Evolutionary conservation across 2,888 invertebrate genomes (phyloP), one percentile per base, ranked within the genome.

Genomic region (Troilus luridus): DNA sequence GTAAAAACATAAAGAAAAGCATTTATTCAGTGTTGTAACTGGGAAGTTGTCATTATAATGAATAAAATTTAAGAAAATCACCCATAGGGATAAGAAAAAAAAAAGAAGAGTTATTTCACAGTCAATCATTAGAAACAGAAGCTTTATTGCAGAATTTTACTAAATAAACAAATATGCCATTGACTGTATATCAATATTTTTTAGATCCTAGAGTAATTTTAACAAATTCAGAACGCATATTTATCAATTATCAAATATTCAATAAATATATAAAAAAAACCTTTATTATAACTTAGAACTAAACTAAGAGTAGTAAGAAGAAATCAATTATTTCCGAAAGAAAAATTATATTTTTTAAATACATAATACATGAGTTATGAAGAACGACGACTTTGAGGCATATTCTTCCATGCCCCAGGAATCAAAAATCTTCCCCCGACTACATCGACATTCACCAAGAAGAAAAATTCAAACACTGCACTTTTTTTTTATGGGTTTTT

Each of bases 341-440:
- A n/a, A 90, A 90, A 67, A 90, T 90, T 90, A 85, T 90, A 88
- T 90, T 90, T 90, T 58, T 67, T 85, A 90, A 81, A 90, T 90
- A 90, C 85, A 90, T 41, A 62, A 88, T 88, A 85, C 85, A 41
- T 41, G 59, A 60, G 62, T 62, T 72, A 89, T 89, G 77, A 90
- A 85, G 72, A 90, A 72, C 64, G 88, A 77, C 67, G 72, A 62
- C 56, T 17, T 90, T n/a, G 56, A 85, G 85, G 62, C 81, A 77
- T 41, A 41, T 59, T 62, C 77, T 60, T 85, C 90, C 88, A 88
- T 89, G 89, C 88, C 88, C 62, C 88, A 88, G 88, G 67, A 62
- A 67, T 89, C 89, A 62, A 62, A 89, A 67, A 67, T 89, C 64
- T 72, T 90, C 90, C 72, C 77, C 64, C 58, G 85, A 85, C 85